Percentiles rank a stretch among this genome's conserved stretches.
phyloP scores from a whole-genome alignment of 2,888 invertebrate genomes.

The Himalopsyche kuldschensis region DNA sequence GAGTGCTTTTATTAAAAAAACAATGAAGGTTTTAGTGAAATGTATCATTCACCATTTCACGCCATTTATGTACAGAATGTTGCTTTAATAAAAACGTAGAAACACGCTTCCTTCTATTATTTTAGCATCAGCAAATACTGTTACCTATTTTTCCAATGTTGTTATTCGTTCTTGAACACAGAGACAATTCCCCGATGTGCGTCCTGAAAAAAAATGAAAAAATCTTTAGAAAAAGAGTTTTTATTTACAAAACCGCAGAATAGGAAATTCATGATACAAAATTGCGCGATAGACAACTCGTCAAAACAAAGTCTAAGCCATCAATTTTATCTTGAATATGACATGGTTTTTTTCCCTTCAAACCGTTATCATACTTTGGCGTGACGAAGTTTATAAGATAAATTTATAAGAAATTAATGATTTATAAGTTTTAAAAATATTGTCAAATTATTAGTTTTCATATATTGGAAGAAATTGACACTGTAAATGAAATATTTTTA shows the following conservation, averaged over 20 bases:
- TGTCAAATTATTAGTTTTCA: background rate
- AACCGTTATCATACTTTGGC: background rate
- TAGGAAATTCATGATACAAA: background rate
- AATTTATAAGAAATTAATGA: too few species aligned
- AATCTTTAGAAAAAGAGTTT: background rate
- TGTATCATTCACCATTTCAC: too few species aligned
- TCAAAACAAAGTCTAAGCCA: background rate
- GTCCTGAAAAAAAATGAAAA: background rate
- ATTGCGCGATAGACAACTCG: background rate
- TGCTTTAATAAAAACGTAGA: too few species aligned
- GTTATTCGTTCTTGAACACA: background rate
- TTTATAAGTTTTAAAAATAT: too few species aligned
- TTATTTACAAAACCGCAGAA: background rate
- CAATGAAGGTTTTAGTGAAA: too few species aligned
- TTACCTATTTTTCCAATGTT: background rate
- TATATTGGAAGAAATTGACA: too few species aligned
- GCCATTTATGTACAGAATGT: too few species aligned
- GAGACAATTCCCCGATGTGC: background rate
- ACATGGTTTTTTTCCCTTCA: background rate
- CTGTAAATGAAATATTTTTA: too few species aligned
- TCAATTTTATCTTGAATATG: background rate
- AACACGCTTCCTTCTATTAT: too few species aligned
- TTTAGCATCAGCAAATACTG: too few species aligned
- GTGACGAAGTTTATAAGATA: background rate
- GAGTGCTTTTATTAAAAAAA: too few species aligned